These are phyloP conservation scores for Himantopus leucocephalus DNA, from an alignment of 2,113 vertebrate genomes.

Conservation along the genomic window DNA sequence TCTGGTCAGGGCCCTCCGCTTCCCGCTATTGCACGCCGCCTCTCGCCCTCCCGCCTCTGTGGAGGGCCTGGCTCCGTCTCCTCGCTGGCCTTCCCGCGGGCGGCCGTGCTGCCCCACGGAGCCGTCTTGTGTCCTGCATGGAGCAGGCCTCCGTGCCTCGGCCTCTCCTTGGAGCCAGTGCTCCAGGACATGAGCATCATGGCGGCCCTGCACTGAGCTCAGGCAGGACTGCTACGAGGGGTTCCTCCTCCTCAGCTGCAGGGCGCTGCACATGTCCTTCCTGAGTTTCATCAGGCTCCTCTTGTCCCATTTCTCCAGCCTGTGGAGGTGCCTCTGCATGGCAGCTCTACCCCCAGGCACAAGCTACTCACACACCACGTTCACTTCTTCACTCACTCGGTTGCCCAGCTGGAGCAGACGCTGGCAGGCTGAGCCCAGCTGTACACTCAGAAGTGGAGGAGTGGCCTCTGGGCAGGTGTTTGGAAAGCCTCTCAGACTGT, in stretches of 20 bases:
- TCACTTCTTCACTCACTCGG: fast-evolving
- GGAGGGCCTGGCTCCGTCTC: background rate
- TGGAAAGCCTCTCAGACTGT: background rate
- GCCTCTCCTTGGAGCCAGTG: background rate
- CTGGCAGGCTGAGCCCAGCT: too few species aligned
- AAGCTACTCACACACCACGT: fast-evolving
- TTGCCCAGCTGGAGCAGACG: background rate
- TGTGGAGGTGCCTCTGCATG: background rate
- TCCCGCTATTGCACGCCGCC: too few species aligned
- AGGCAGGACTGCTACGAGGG: background rate
- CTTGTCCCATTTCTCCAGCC: background rate
- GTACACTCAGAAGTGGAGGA: fast-evolving
- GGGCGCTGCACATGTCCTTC: fast-evolving
- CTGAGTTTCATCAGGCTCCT: background rate
- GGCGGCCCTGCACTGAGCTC: fast-evolving
- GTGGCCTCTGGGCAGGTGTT: background rate
- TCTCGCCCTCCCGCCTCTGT: too few species aligned
- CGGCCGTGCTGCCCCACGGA: background rate
- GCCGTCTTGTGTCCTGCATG: fast-evolving
- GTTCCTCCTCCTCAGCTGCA: background rate
- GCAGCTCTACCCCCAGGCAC: background rate
- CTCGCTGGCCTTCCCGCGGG: background rate
- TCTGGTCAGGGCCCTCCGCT: background rate
- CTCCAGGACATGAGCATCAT: background rate
- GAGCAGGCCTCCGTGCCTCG: background rate